Conservation (phyloP, 1,140 invertebrate species). For the Drosophila mojavensis region DNA sequence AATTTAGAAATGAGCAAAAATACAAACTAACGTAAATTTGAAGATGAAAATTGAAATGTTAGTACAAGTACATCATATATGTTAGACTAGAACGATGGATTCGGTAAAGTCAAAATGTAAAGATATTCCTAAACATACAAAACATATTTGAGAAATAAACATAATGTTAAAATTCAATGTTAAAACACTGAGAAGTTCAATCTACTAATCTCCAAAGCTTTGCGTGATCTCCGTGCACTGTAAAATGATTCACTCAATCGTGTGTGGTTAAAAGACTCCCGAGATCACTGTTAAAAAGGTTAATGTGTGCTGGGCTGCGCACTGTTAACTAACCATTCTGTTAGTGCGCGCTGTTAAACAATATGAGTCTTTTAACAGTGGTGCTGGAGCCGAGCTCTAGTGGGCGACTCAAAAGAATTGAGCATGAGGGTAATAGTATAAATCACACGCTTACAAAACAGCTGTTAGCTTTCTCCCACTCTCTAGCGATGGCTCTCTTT, state of each 20-base stretch:
- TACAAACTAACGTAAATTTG: slow-evolving; percentile 21
- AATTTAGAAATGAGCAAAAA: slow-evolving; percentile 28
- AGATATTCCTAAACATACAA: slow-evolving; percentile 64
- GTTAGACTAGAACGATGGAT: slow-evolving; percentile 20
- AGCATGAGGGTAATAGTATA: no score
- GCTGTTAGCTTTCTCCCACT: not conserved
- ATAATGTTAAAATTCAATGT: slow-evolving; percentile 55
- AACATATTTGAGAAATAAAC: slow-evolving; percentile 65
- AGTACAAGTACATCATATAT: slow-evolving; percentile 48
- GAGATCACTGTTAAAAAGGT: no score
- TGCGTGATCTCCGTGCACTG: not conserved
- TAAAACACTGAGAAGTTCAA: slow-evolving; percentile 12
- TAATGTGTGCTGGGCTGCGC: no score
- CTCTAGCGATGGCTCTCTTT: not conserved
- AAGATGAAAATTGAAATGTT: slow-evolving; percentile 49
- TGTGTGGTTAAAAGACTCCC: no score
- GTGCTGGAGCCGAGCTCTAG: no score
- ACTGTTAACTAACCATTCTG: no score
- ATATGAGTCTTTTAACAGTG: no score
- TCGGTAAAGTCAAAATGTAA: slow-evolving; percentile 60
- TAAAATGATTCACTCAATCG: no score
- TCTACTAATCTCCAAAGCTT: slow-evolving; percentile 20
- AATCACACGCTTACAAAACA: not conserved
- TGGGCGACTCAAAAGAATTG: no score
- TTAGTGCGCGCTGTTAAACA: no score